Evolutionary conservation across 2,888 invertebrate species (phyloP), one percentile per base, ranked within the genome.

Genomic region (Mactromeris polynyma): DNA sequence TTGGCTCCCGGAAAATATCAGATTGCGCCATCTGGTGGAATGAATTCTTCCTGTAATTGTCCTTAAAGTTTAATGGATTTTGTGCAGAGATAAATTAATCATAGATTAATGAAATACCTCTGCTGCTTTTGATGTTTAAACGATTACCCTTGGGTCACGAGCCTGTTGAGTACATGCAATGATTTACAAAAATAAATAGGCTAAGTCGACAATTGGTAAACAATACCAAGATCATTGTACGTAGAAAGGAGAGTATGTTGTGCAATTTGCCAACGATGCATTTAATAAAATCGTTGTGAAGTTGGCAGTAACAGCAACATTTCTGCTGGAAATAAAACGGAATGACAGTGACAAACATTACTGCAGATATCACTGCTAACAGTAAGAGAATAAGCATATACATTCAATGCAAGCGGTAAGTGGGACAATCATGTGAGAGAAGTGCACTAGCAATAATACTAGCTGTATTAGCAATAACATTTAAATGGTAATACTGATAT

Each of bases 81-180:
- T 64, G 80, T 85, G 80, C 42, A 26, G 40, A 80, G 42, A 51
- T 82, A 19, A 77, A 83, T 83, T 83, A 77, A 83, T 83, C 83
- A 82, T 64, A 54, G 81, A 82, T 40, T 82, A 40, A 79, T 64
- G 82, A 82, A 46, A 82, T 82, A 82, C 33, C 51, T 64, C 82
- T 82, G 73, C 36, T 81, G 40, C 69, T 82, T 73, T 69, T 82
- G 81, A 82, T 69, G 69, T 82, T 73, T 33, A 73, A 73, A 73
- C 73, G 73, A 73, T 36, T 33, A 73, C 36, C 36, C 33, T 17
- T 17, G 73, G 73, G 73, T 73, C 19, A 33, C 6, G 58, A 64
- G 19, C 36, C 36, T 33, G 31, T 73, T 73, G 73, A 73, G 33
- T 36, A 36, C 14, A 73, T 33, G 33, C 69, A 73, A 73, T 73